Percentiles rank a stretch among this genome's conserved stretches.
phyloP scores from a whole-genome alignment of 1,140 invertebrate species.

The Anadara kagoshimensis region DNA sequence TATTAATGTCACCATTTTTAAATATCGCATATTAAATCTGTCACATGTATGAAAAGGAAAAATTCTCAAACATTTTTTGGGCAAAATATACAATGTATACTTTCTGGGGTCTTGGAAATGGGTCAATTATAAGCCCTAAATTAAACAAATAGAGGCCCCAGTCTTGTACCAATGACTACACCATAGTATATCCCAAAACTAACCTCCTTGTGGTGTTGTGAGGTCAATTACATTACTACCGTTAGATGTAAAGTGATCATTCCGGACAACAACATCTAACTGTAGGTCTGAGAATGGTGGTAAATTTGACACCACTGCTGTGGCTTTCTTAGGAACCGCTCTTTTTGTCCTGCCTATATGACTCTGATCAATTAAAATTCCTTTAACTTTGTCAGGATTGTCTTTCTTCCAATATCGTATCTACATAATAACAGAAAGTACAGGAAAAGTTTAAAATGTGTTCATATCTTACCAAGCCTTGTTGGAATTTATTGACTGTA shows the following conservation, averaged over 20 bases:
- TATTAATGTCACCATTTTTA: no score
- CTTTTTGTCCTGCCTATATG: background rate
- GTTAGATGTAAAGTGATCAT: constrained; percentile 91
- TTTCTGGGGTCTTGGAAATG: no score
- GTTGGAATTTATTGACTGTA: no score
- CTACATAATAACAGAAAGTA: constrained; percentile 57
- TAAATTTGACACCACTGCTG: constrained; percentile 37
- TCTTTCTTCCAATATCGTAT: constrained; percentile 93
- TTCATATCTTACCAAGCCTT: no score
- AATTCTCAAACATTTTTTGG: no score
- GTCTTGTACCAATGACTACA: background rate
- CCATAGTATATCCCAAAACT: constrained; percentile 32
- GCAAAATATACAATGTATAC: no score
- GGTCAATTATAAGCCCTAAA: no score
- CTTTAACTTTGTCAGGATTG: constrained; percentile 65
- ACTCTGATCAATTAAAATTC: constrained; percentile 12
- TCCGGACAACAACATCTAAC: constrained; percentile 91
- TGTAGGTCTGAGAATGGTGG: constrained; percentile 87
- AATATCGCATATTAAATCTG: no score
- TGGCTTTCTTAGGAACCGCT: background rate
- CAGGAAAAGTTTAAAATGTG: no score
- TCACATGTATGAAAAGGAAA: no score
- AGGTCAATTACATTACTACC: constrained; percentile 89
- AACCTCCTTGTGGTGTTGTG: constrained; percentile 91
- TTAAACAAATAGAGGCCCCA: no score